Base-by-base conservation (phyloP, 2,113 vertebrate genomes). In the Nyctibius bracteatus region DNA sequence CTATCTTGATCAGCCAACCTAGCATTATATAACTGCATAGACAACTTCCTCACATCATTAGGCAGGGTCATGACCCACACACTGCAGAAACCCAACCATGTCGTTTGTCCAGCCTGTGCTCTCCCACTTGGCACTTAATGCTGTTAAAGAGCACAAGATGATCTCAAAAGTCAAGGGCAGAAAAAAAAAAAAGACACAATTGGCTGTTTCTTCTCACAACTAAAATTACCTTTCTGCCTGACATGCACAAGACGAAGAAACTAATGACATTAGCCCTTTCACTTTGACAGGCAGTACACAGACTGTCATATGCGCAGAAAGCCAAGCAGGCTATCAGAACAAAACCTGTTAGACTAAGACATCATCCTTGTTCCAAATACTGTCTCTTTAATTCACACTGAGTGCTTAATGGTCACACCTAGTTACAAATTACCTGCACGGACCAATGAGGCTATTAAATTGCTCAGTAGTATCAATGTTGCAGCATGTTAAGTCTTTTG, bases 281-380 rank as follows among this genome's bases (percentile, higher is more conserved):
- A 81, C 21, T 89, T 92, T 90, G 90, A 93, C 88, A 81, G 87
- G 44, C 39, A 65, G 65, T 59, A 87, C 43, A 44, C 10, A 88
- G 62, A 10, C 24, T 96, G 51, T 87, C 93, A 70, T 73, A 79
- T n/a, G 30, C 81, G 49, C 73, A 94, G 73, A 89, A 92, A 95
- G 24, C 43, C 66, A 83, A 77, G 25, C 28, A 93, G 41, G 31
- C 62, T 54, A 70, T 86, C 37, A 82, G 75, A 82, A 79, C 13
- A 41, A 85, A 88, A 86, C 39, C 79, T 88, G 75, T 63, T 81
- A 70, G 67, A 81, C 70, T 78, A 73, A 93, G 71, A 85, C 9
- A 1, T 84, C 55, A 58, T 80, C 54, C 47, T 89, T 31, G 23
- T 90, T 88, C 35, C 39, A 92, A 80, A 80, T 58, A 65, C 35